Conservation (phyloP, 1,140 invertebrate genomes). For the Trichoplusia ni region DNA sequence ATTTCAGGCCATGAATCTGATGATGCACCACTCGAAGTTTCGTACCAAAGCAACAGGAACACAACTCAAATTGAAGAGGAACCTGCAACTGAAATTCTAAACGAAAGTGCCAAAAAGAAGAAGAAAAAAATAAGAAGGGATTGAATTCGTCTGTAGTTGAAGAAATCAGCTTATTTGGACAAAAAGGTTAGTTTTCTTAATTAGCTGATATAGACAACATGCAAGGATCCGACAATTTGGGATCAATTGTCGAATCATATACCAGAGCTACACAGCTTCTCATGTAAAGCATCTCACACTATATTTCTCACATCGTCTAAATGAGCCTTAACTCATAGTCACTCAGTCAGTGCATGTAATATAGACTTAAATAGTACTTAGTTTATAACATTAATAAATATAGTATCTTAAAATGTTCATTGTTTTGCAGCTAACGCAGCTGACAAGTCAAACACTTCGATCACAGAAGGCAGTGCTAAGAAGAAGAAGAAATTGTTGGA, state of each 20-base stretch:
- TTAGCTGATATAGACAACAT: too few species aligned
- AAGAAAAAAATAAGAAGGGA: conserved; percentile 34
- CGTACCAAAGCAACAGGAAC: conserved; percentile 37
- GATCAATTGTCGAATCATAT: too few species aligned
- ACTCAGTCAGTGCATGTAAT: too few species aligned
- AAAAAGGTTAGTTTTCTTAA: conserved; percentile 14
- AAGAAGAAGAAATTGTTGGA: background rate
- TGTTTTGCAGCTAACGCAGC: background rate
- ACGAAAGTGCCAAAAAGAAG: conserved; percentile 33
- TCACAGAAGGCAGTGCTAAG: background rate
- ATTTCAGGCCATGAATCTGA: conserved; percentile 36
- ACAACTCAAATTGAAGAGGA: background rate
- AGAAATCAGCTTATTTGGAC: conserved; percentile 6
- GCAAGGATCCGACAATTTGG: too few species aligned
- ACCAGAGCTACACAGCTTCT: too few species aligned
- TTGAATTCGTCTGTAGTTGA: conserved; percentile 20
- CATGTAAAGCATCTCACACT: too few species aligned
- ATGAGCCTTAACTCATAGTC: too few species aligned
- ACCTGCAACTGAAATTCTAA: background rate
- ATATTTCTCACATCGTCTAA: too few species aligned
- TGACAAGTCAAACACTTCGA: background rate
- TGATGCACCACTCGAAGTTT: conserved; percentile 40
- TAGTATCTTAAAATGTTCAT: background rate
- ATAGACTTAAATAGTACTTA: too few species aligned
- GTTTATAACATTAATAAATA: background rate